A percentile compares a stretch with the other conserved stretches of the same genome.
Conservation (phyloP, 2,797 vertebrate species). For the Tolypeutes matacus region DNA sequence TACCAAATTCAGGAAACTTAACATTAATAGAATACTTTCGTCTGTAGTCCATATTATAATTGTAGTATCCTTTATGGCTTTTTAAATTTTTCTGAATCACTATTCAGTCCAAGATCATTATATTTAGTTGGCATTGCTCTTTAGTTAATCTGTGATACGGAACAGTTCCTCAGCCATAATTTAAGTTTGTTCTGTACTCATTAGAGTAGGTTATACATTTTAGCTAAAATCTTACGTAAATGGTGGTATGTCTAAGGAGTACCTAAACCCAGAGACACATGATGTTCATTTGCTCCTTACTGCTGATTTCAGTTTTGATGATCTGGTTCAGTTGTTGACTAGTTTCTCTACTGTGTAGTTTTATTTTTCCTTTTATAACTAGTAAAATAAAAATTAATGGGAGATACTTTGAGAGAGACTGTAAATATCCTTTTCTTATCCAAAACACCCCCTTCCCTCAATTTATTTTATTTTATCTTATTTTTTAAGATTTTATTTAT, state of each 20-base stretch:
- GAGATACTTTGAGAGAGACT: neutral
- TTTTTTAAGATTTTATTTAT: no score
- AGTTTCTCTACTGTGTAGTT: neutral
- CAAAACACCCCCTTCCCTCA: neutral
- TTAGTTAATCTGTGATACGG: neutral
- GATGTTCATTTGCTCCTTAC: neutral
- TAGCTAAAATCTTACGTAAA: neutral
- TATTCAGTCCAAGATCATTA: neutral
- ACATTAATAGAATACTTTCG: neutral
- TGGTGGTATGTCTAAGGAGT: neutral
- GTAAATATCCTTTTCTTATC: neutral
- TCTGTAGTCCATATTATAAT: neutral
- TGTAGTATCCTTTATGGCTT: neutral
- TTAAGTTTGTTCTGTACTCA: neutral
- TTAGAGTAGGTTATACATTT: neutral
- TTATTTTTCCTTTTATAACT: neutral
- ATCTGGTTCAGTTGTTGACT: neutral
- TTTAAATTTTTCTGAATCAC: neutral
- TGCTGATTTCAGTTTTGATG: neutral
- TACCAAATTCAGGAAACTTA: neutral
- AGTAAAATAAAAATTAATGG: constrained; percentile 4
- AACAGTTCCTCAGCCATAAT: neutral
- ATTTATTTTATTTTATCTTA: no score
- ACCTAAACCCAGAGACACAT: neutral
- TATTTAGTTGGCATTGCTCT: neutral